Evolutionary conservation across 2,888 invertebrate genomes (phyloP).

Genomic region (Eupeodes luniger): DNA sequence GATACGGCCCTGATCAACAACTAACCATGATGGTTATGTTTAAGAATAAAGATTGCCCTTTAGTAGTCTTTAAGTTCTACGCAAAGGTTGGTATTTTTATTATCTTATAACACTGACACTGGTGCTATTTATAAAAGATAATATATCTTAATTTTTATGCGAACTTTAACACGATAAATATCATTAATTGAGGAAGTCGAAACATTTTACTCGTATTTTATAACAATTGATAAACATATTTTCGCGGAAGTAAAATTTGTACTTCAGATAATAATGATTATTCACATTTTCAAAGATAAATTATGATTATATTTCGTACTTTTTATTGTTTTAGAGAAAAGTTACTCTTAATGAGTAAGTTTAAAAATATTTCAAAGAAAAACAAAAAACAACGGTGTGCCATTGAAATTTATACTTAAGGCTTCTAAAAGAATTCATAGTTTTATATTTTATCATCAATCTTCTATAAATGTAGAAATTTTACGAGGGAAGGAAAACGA

Average conservation of each 20-base stretch:
- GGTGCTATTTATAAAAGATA: conserved; percentile 3
- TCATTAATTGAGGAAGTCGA: conserved; percentile 66
- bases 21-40: conserved; percentile 13
- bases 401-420: background rate
- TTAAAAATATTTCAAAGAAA: background rate
- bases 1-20: background rate
- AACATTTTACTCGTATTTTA: conserved; percentile 28
- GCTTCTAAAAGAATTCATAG: background rate
- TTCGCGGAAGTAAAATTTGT: conserved; percentile 15
- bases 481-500: conserved; percentile 14
- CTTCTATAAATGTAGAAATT: conserved; percentile 20
- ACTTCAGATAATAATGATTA: background rate
- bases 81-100: conserved; percentile 48
- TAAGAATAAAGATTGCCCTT: conserved; percentile 45
- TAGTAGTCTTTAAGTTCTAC: conserved; percentile 5
- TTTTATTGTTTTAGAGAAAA: conserved; percentile 1
- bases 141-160: conserved; percentile 59
- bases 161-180: conserved; percentile 58
- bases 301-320: too few species aligned
- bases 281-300: background rate
- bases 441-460: conserved; percentile 32
- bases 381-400: background rate
- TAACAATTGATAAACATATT: conserved; percentile 34
- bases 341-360: background rate
- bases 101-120: conserved; percentile 55